Evolutionary conservation across 2,888 invertebrate genomes (phyloP), one percentile per base, ranked within the genome.

Genomic region (Abrostola triplasia): DNA sequence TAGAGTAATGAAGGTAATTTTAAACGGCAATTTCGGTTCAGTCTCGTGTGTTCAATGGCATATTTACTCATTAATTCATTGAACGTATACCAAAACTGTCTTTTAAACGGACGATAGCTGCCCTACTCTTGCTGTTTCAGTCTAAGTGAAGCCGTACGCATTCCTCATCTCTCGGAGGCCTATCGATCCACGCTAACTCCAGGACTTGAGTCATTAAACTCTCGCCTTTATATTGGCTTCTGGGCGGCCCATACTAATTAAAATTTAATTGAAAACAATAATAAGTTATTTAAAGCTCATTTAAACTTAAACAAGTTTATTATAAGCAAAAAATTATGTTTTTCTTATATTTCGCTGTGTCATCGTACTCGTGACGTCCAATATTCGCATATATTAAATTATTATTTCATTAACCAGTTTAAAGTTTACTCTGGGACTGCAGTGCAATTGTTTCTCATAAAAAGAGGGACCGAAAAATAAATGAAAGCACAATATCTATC

Each of bases 111-210:
- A 12, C 12, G 6, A 1, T 24, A 24, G 13, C 9, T 24, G 24
- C 24, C 24, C 24, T 24, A 24, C 4, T 24, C 8, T 9, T 0
- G n/a, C 10, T 8, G 50, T 55, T 55, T 13, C 24, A 47, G 11
- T 10, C 56, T 53, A 11, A 35, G 42, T 41, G 65, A 75, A 72
- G 36, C 70, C 72, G 58, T 58, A 49, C 56, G 38, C 48, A 59
- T 38, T 11, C 0, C 44, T 55, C 48, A 58, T 56, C 66, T 68
- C 53, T 70, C 38, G 10, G 54, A 49, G 40, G 42, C 13, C 9
- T 75, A 70, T 72, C 58, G 76, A 75, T 61, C 76, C 55, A 55
- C 51, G 36, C 35, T 37, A 44, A 42, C 24, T 64, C 35, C 49
- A 36, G 36, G 36, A 36, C 11, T 53, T 59, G 66, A 61, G 60